Percentiles rank a stretch among this genome's conserved stretches.
Evolutionary conservation across 2,113 vertebrate genomes (phyloP).

Genomic region (Engystomops pustulosus): DNA sequence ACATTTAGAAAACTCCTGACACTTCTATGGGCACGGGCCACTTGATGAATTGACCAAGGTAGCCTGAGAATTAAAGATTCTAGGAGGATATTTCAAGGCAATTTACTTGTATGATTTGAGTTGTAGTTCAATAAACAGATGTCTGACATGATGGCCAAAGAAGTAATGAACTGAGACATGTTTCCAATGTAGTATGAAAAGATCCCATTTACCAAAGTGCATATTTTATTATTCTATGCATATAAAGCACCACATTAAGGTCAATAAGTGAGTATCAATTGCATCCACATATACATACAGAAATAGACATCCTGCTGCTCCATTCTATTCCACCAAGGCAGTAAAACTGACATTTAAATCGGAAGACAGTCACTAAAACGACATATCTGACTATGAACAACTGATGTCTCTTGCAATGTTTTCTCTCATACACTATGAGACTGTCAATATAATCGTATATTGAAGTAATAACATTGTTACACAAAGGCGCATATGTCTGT

Average conservation of each 20-base stretch:
- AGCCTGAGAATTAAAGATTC: constrained; percentile 35
- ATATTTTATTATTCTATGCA: constrained; percentile 58
- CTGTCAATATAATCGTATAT: constrained; percentile 4
- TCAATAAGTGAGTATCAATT: constrained; percentile 55
- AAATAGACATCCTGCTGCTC: constrained; percentile 53
- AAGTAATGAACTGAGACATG: constrained; percentile 57
- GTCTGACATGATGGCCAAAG: constrained; percentile 48
- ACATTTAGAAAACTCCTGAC: neutral
- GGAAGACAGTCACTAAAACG: constrained; percentile 24
- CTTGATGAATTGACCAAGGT: constrained; percentile 33
- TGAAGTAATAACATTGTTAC: neutral
- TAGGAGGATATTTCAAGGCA: constrained; percentile 39
- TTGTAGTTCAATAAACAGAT: constrained; percentile 55
- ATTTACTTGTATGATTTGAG: constrained; percentile 53
- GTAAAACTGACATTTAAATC: constrained; percentile 48
- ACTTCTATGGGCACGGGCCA: neutral
- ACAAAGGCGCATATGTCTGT: neutral
- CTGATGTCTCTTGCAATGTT: constrained; percentile 19
- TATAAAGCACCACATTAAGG: constrained; percentile 59
- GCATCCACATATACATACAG: constrained; percentile 43
- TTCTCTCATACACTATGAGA: neutral
- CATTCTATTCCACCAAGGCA: constrained; percentile 32
- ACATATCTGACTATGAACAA: constrained; percentile 41
- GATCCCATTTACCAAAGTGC: constrained; percentile 55
- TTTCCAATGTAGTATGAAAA: constrained; percentile 49